A percentile compares a stretch with the other conserved stretches of the same genome.
Evolutionary conservation across 2,888 invertebrate species (phyloP).

Genomic region (Periphyllus acericola): DNA sequence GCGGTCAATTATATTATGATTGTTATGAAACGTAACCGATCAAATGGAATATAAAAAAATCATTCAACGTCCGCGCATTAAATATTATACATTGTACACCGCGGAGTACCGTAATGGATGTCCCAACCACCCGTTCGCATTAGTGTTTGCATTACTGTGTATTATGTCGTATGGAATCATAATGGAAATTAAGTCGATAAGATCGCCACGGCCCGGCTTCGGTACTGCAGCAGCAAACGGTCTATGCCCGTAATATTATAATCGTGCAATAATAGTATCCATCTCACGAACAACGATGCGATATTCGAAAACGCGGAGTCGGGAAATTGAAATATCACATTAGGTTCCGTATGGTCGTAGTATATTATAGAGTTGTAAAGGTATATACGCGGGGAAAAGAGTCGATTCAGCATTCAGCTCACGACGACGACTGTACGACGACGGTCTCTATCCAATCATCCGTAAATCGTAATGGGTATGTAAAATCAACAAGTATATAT

Average conservation of each 20-base stretch:
- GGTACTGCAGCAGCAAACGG: neutral
- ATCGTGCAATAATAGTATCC: too few relatives aligned
- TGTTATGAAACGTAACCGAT: neutral
- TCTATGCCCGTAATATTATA: too few relatives aligned
- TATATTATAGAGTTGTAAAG: neutral
- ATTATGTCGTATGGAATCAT: neutral
- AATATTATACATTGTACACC: neutral
- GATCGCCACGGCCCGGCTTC: neutral
- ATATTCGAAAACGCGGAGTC: neutral
- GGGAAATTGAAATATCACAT: slow-evolving; percentile 44
- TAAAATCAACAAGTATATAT: slow-evolving; percentile 41
- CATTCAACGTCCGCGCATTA: neutral
- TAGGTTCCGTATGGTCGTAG: neutral
- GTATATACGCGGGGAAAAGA: neutral
- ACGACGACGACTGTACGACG: neutral
- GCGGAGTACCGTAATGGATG: too few relatives aligned
- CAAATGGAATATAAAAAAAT: neutral
- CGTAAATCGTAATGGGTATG: slow-evolving; percentile 18
- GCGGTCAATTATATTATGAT: neutral
- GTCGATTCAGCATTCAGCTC: slow-evolving; percentile 43
- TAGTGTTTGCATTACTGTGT: neutral
- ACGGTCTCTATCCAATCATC: neutral
- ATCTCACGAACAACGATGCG: too few relatives aligned
- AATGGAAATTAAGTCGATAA: neutral
- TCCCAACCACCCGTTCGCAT: neutral